Percentiles rank a stretch among this genome's conserved stretches.
phyloP scores from a whole-genome alignment of 2,888 invertebrate genomes.

The Amitus sp. region DNA sequence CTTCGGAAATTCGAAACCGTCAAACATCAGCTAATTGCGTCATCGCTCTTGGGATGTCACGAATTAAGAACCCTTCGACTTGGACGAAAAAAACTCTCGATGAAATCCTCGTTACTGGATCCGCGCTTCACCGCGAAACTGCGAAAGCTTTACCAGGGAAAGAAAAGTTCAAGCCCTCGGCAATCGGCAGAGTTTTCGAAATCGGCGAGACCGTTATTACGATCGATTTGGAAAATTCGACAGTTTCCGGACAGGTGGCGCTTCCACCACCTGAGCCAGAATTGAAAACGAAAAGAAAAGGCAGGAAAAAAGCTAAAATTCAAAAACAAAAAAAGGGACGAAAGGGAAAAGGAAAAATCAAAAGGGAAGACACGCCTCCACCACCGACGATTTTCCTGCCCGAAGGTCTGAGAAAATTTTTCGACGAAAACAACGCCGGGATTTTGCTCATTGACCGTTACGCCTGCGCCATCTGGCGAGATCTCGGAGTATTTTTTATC shows the following conservation, averaged over 20 bases:
- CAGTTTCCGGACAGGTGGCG: conserved; percentile 50
- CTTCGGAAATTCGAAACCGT: conserved; percentile 46
- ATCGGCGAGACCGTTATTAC: conserved; percentile 57
- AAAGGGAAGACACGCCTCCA: background rate
- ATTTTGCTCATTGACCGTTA: conserved; percentile 49
- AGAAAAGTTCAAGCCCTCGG: conserved; percentile 45
- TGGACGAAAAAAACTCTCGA: conserved; percentile 60
- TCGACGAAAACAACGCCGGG: conserved; percentile 50
- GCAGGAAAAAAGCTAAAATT: background rate
- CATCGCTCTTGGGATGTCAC: conserved; percentile 53
- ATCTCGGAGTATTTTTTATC: conserved; percentile 56
- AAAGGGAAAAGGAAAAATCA: conserved; percentile 10
- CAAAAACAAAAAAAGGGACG: conserved; percentile 15
- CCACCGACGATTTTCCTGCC: background rate
- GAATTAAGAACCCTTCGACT: conserved; percentile 55
- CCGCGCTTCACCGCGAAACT: conserved; percentile 49
- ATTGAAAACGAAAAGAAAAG: conserved; percentile 30
- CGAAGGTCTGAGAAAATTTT: too few relatives aligned
- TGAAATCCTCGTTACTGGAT: conserved; percentile 54
- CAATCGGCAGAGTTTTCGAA: conserved; percentile 55
- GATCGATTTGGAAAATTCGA: conserved; percentile 49
- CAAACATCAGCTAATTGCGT: conserved; percentile 58
- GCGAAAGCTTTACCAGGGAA: conserved; percentile 35
- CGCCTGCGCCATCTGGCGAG: conserved; percentile 55
- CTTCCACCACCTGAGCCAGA: conserved; percentile 49